These are phyloP conservation scores for Cheilosia scutellata DNA, from an alignment of 2,888 invertebrate genomes.

Conservation along the genomic window DNA sequence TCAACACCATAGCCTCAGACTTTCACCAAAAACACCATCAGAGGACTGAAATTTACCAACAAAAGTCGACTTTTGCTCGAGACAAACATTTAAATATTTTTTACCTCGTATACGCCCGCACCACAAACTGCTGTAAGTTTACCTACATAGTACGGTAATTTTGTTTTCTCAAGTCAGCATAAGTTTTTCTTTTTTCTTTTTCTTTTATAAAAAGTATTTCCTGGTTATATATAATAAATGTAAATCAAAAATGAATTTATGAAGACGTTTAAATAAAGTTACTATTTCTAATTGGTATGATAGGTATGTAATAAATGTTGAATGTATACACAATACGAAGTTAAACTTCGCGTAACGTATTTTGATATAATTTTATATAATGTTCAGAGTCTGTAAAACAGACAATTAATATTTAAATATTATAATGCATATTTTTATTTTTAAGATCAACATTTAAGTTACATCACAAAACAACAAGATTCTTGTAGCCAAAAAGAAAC, in stretches of 20 bases:
- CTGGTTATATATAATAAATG: constrained; percentile 12
- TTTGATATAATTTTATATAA: constrained; percentile 32
- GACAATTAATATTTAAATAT: constrained; percentile 5
- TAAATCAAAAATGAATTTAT: constrained; percentile 9
- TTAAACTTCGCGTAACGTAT: constrained; percentile 13
- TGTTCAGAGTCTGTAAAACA: constrained; percentile 60
- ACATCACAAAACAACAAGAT: constrained; percentile 36
- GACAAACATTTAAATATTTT: neutral
- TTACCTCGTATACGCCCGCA: neutral
- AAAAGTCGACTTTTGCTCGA: neutral
- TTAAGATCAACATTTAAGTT: constrained; percentile 21
- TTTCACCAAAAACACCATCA: neutral
- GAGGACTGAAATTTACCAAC: neutral
- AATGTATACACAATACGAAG: constrained; percentile 52
- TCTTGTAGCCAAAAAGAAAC: constrained; percentile 56
- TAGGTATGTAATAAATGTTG: constrained; percentile 7
- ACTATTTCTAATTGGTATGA: constrained; percentile 38
- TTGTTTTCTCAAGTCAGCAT: neutral
- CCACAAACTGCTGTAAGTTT: neutral
- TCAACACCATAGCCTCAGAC: constrained; percentile 12
- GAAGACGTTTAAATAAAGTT: neutral
- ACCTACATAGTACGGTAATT: too few species aligned
- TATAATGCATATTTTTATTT: constrained; percentile 14
- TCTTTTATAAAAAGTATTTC: neutral
- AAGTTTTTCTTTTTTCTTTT: neutral